Evolutionary conservation across 2,797 vertebrate species (phyloP).

Genomic region (Malurus splendens): DNA sequence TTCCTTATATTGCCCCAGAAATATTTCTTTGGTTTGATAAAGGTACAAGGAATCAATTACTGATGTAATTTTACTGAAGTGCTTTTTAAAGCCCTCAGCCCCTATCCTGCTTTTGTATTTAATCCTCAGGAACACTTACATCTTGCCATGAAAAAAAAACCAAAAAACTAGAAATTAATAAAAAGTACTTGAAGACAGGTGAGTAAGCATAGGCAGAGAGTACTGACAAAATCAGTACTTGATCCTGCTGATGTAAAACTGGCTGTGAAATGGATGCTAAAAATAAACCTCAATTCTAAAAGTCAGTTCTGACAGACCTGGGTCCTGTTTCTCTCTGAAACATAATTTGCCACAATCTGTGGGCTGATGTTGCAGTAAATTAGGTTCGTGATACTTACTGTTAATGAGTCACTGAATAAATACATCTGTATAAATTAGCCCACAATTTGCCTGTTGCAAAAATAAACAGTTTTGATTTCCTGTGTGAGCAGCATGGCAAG

Average conservation of each 20-base stretch:
- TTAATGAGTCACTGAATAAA: slow-evolving; percentile 64
- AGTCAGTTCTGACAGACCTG: slow-evolving; percentile 47
- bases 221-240: neutral
- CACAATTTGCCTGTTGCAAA: slow-evolving; percentile 54
- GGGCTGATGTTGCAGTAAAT: slow-evolving; percentile 67
- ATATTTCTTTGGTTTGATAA: neutral
- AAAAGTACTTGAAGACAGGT: neutral
- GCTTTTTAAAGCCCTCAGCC: neutral
- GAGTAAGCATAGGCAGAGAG: neutral
- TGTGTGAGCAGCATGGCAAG: slow-evolving; percentile 33
- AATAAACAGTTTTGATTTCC: slow-evolving; percentile 53
- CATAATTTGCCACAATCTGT: slow-evolving; percentile 55
- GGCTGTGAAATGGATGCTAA: slow-evolving; percentile 33
- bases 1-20: neutral
- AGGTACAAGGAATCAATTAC: neutral
- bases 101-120: neutral
- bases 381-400: slow-evolving; percentile 51
- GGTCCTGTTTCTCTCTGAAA: slow-evolving; percentile 42
- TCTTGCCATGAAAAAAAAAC: neutral
- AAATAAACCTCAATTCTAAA: slow-evolving; percentile 48
- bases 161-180: neutral
- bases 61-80: neutral
- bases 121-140: neutral
- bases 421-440: slow-evolving; percentile 66
- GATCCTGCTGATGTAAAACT: slow-evolving; percentile 16